Conservation (phyloP, 2,888 invertebrate species). For the Parascotia fuliginaria region DNA sequence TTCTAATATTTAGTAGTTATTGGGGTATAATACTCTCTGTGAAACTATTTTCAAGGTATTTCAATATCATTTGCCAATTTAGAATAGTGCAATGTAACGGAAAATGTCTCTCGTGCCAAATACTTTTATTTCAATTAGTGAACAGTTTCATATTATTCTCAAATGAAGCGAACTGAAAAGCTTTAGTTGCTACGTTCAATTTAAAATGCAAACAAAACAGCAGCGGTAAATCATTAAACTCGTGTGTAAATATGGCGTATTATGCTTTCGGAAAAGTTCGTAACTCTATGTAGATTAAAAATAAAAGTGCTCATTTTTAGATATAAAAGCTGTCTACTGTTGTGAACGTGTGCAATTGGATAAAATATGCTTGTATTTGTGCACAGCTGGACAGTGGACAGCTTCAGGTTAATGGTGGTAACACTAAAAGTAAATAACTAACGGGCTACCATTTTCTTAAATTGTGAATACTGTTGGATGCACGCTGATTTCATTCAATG, state of each 20-base stretch:
- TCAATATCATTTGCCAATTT: slow-evolving; percentile 20
- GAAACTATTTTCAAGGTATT: slow-evolving; percentile 12
- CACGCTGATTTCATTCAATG: too few species aligned
- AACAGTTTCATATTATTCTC: slow-evolving; percentile 1
- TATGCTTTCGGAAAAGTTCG: background rate
- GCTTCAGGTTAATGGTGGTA: too few species aligned
- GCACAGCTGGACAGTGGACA: too few species aligned
- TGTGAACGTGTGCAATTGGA: too few species aligned
- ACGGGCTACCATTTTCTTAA: too few species aligned
- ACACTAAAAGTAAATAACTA: too few species aligned
- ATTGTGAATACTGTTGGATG: too few species aligned
- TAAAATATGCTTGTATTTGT: too few species aligned
- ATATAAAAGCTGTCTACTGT: too few species aligned
- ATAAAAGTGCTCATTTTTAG: too few species aligned
- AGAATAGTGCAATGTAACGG: slow-evolving; percentile 9
- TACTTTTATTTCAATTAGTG: slow-evolving; percentile 16
- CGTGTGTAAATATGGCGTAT: background rate
- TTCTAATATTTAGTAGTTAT: slow-evolving; percentile 6
- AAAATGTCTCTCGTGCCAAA: slow-evolving; percentile 8
- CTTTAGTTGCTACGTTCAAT: background rate
- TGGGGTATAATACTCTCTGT: slow-evolving; percentile 5
- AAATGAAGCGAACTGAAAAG: background rate
- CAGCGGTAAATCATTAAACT: background rate
- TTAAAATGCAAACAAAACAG: background rate
- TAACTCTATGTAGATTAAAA: too few species aligned